Evolutionary conservation across 2,113 vertebrate species (phyloP).

Genomic region (Arenaria interpres): DNA sequence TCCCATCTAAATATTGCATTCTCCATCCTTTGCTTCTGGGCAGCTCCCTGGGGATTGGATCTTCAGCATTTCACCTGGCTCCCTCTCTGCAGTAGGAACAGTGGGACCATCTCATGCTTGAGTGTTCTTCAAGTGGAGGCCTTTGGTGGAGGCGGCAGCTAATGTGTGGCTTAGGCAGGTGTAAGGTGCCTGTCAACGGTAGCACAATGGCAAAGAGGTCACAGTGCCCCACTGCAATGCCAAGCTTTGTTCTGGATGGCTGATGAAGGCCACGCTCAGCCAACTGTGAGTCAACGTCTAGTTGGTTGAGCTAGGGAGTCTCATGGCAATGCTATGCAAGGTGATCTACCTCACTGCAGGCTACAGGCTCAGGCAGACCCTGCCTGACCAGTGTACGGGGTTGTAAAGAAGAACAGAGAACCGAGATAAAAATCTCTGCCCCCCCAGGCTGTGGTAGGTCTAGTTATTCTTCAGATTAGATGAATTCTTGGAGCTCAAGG

Average conservation of each 20-base stretch:
- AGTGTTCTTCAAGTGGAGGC: background rate
- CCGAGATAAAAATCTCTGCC: background rate
- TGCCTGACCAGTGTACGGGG: background rate
- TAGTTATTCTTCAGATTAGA: background rate
- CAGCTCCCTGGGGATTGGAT: background rate
- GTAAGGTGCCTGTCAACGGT: fast-evolving
- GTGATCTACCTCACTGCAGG: background rate
- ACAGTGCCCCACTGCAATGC: background rate
- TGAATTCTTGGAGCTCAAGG: conserved; percentile 1
- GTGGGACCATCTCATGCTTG: background rate
- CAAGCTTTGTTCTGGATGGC: background rate
- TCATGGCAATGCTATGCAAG: background rate
- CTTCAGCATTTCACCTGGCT: background rate
- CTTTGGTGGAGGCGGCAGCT: background rate
- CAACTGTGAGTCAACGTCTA: background rate
- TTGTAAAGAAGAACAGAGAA: background rate
- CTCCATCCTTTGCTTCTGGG: background rate
- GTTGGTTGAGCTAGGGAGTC: background rate
- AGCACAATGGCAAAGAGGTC: background rate
- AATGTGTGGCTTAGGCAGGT: background rate
- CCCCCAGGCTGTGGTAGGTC: background rate
- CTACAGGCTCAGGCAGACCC: background rate
- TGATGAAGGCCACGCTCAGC: background rate
- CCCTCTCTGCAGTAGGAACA: background rate
- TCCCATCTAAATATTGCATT: background rate